Evolutionary conservation across 2,888 invertebrate genomes (phyloP).

Genomic region (Orthonevra nobilis): DNA sequence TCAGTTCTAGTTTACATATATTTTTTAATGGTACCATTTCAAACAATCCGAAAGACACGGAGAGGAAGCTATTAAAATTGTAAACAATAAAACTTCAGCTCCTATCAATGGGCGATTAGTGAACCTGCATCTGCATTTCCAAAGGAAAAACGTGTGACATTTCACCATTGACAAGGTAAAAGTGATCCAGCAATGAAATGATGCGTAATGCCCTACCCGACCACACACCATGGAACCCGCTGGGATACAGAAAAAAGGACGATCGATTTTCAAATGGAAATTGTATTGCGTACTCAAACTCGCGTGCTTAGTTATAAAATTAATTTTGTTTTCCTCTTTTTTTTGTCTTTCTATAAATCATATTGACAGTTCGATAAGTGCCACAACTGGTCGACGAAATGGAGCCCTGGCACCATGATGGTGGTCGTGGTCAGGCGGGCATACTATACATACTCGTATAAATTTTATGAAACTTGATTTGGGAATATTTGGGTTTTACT

Average conservation of each 20-base stretch:
- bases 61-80: not conserved
- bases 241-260: too few relatives aligned
- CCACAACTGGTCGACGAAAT: conserved; percentile 2
- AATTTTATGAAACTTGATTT: conserved; percentile 2
- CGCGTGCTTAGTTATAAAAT: conserved; percentile 7
- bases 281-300: not conserved
- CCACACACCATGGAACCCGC: not conserved
- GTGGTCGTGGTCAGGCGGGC: too few relatives aligned
- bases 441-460: too few relatives aligned
- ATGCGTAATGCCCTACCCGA: not conserved
- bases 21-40: too few relatives aligned
- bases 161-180: not conserved
- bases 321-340: not conserved
- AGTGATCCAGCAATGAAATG: not conserved
- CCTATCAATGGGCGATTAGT: not conserved
- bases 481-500: conserved; percentile 3
- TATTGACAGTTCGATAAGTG: conserved; percentile 1
- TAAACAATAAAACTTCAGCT: not conserved
- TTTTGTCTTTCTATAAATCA: conserved; percentile 13
- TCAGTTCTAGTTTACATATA: too few relatives aligned
- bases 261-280: not conserved
- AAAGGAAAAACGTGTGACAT: not conserved
- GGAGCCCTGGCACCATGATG: too few relatives aligned
- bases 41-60: too few relatives aligned
- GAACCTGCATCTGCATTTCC: not conserved